Base-by-base conservation (phyloP, 1,140 invertebrate species). In the Rhynchophorus ferrugineus region DNA sequence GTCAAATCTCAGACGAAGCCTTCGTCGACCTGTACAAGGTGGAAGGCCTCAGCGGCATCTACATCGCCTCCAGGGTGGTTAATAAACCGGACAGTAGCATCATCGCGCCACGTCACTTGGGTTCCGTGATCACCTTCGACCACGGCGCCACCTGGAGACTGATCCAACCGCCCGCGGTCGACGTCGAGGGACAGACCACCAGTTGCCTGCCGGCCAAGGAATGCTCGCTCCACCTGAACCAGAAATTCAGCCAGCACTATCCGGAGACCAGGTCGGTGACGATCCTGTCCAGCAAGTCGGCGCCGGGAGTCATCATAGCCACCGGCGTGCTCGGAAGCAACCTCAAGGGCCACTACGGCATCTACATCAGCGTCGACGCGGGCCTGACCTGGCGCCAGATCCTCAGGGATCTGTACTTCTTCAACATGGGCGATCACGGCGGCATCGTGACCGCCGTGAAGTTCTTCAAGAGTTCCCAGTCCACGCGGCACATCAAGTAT, bases 1-100 rank as follows among this genome's bases (percentile, higher is more conserved):
- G 87, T 61, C 83, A 84, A 47, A 81, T 87, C 7, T 75, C 83
- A 1, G 82, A 88, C 44, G 83, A 90, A 56, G 69, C 85, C 7
- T 94, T 95, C 73, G 86, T 87, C n/a, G 91, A 95, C 65, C 66
- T 95, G 1, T 89, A 93, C 62, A 88, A 86, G 67, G 85, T 95
- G 0, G 81, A 89, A 65, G 91, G 91, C 6, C 66, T 95, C 9
- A 75, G 81, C 18, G 91, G 91, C 3, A 86, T 94, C 45, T 95
- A 92, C 68, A 92, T 95, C 54, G 91, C 88, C 1, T 92, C 89
- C 0, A 83, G 87, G 65, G 78, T 92, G 0, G 62, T 65, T 22
- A 38, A 54, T 3, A 78, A 77, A 60, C 72, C 71, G 2, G 71
- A 72, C 0, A 49, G 22, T 2, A 62, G 69, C 2, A 74, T 75